Percentiles rank a stretch among this genome's conserved stretches.
phyloP scores from a whole-genome alignment of 2,113 vertebrate genomes.

The Spermophilus dauricus region DNA sequence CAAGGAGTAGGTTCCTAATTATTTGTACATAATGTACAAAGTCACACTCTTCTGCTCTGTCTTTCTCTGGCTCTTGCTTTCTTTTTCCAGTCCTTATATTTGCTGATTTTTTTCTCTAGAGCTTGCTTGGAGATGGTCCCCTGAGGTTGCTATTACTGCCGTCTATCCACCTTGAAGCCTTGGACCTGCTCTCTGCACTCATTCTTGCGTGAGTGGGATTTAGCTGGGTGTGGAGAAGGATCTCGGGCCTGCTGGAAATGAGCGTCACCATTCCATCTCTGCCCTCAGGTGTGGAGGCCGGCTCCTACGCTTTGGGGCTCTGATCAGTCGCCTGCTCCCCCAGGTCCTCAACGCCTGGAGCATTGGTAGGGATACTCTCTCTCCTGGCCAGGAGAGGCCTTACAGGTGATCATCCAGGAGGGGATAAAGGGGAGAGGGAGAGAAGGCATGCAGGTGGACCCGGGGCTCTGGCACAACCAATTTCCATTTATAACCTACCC shows the following conservation, averaged over 20 bases:
- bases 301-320: slow-evolving; percentile 90
- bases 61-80: not conserved
- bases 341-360: slow-evolving; percentile 93
- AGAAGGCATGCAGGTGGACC: not conserved
- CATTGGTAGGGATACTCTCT: slow-evolving; percentile 71
- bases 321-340: slow-evolving; percentile 92
- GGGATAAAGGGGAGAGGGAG: not conserved
- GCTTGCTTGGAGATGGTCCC: slow-evolving; percentile 92
- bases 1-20: not conserved
- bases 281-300: slow-evolving; percentile 86
- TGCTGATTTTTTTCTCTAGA: slow-evolving; percentile 83
- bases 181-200: slow-evolving; percentile 92
- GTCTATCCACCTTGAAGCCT: slow-evolving; percentile 89
- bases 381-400: slow-evolving; percentile 91
- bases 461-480: accelerated
- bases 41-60: accelerated
- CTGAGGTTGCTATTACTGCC: slow-evolving; percentile 92
- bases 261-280: slow-evolving; percentile 15
- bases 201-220: slow-evolving; percentile 91
- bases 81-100: not conserved
- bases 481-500: slow-evolving; percentile 79
- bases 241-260: accelerated
- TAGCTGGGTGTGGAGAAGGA: not conserved
- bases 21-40: too few relatives aligned
- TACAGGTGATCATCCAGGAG: slow-evolving; percentile 89